A percentile compares a stretch with the other conserved stretches of the same genome.
Conservation (phyloP, 2,797 vertebrate species). For the Phrynocephalus vlangalii region DNA sequence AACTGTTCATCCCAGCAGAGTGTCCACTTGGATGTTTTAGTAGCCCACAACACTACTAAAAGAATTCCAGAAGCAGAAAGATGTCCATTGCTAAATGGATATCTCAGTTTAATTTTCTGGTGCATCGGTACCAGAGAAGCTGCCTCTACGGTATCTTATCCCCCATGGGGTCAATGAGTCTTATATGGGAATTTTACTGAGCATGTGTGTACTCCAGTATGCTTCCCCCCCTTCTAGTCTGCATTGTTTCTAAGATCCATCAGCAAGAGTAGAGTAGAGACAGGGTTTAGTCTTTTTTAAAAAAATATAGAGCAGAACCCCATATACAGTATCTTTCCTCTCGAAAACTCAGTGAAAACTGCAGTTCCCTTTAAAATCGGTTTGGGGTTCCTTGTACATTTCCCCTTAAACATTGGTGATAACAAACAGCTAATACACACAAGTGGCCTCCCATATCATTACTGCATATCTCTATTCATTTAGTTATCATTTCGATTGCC, state of each 20-base stretch:
- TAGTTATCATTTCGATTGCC: slow-evolving; percentile 20
- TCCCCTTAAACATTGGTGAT: neutral
- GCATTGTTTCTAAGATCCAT: neutral
- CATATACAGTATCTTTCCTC: neutral
- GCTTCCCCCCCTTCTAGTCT: neutral
- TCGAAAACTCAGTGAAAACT: neutral
- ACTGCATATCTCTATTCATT: neutral
- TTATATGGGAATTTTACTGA: neutral
- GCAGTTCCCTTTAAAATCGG: neutral
- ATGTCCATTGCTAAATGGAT: neutral
- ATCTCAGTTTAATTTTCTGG: neutral
- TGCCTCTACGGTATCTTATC: neutral
- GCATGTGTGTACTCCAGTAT: neutral
- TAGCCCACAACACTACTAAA: no score
- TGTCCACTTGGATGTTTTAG: no score
- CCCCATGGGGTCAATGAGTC: neutral
- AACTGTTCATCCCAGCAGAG: no score
- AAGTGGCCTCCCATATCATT: neutral
- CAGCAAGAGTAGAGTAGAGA: neutral
- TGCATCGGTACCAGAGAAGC: neutral
- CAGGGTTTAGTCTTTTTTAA: neutral
- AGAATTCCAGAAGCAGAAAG: no score
- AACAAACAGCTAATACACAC: neutral
- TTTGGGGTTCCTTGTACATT: neutral
- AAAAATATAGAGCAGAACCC: neutral